Evolutionary conservation across 2,888 invertebrate species (phyloP), one percentile per base, ranked within the genome.

Genomic region (Drosophila melanosoma): DNA sequence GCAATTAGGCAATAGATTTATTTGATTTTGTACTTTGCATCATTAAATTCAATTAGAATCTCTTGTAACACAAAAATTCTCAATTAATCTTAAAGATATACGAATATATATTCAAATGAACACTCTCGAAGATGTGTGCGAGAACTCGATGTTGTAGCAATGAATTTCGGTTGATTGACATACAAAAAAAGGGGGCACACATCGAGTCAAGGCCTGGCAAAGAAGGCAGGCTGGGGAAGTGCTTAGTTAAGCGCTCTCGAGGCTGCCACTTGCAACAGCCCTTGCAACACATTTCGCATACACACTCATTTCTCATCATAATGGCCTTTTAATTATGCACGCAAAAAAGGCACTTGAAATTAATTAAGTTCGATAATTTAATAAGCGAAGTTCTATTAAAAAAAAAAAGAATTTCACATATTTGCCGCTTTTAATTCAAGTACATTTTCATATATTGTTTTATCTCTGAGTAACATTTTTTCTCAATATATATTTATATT

Each of bases 241-340:
- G 23, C 45, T 45, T 45, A 8, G 49, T 49, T 15, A 42, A 32
- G 35, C 45, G 54, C 48, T 56, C 51, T 68, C 66, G 54, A 49
- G 45, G 48, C 32, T 38, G 15, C 42, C 45, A 68, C 75, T 71
- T 68, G 73, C 69, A 79, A 45, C 69, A 76, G 40, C 64, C 52
- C 64, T 72, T 49, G 54, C 76, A 64, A 38, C 49, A 76, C 35
- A 29, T 62, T 69, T 68, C 48, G 58, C 61, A 64, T 73, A n/a
- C 26, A 17, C 26, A 29, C 29, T 3, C 54, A 54, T 29, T 70
- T 67, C 66, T 79, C 67, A 54, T 53, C 71, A 62, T 77, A 81
- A 81, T 86, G 83, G 83, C 60, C 72, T 83, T 85, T 86, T 83
- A 83, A 88, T 86, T 75, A 81, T 76, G 70, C 81, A 81, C 63